Conservation (phyloP, 2,797 vertebrate genomes). For the Myripristis jacobus region DNA sequence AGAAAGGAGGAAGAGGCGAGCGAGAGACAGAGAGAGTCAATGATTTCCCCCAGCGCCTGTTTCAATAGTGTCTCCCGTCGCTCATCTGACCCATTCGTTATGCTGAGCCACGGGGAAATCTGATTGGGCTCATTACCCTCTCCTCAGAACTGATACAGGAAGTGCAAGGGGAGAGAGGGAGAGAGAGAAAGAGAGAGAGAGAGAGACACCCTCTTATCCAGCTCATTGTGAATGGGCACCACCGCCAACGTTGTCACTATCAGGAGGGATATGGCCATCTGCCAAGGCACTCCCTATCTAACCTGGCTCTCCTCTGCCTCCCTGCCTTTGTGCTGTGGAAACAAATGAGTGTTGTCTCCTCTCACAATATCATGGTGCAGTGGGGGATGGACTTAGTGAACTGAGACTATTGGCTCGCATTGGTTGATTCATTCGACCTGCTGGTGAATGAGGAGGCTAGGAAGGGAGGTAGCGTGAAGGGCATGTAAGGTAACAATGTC, state of each 20-base stretch:
- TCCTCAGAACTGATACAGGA: constrained; percentile 73
- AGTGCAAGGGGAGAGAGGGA: constrained; percentile 48
- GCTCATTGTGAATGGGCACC: constrained; percentile 71
- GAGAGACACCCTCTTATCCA: constrained; percentile 33
- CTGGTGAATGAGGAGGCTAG: constrained; percentile 63
- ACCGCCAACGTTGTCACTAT: constrained; percentile 61
- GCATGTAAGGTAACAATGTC: constrained; percentile 54
- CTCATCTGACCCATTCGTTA: constrained; percentile 82
- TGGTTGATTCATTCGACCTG: constrained; percentile 58
- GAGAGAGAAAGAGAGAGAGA: constrained; percentile 6
- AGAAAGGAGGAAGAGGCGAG: constrained; percentile 14
- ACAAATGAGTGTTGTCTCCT: constrained; percentile 65
- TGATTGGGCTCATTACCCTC: constrained; percentile 84
- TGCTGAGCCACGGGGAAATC: constrained; percentile 79
- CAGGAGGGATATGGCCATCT: constrained; percentile 64
- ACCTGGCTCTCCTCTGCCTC: constrained; percentile 61
- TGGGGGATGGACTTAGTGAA: constrained; percentile 46
- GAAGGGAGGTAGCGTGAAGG: constrained; percentile 72
- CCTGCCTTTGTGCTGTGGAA: constrained; percentile 56
- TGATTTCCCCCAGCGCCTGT: constrained; percentile 75
- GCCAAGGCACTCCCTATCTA: constrained; percentile 69
- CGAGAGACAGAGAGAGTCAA: constrained; percentile 56
- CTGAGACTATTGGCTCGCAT: constrained; percentile 70
- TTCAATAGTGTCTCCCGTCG: constrained; percentile 76
- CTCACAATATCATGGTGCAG: constrained; percentile 50